These are phyloP conservation scores for Petrocephalus microphthalmus DNA, from an alignment of 2,113 vertebrate species.

Conservation along the genomic window DNA sequence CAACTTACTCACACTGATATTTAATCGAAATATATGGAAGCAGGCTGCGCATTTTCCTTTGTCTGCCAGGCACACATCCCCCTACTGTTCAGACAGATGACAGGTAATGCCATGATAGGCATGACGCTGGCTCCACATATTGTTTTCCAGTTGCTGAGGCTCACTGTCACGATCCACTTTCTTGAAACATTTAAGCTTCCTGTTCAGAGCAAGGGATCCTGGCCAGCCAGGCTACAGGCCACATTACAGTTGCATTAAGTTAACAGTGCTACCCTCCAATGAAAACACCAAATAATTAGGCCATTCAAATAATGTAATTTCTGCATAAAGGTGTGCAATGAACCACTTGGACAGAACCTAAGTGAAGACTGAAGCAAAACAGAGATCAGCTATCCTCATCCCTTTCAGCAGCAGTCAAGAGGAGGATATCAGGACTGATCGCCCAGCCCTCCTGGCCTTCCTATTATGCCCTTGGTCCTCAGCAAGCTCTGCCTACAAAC, in stretches of 20 bases:
- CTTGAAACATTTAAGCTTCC: background rate
- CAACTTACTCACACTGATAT: background rate
- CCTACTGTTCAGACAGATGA: background rate
- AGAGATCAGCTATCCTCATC: background rate
- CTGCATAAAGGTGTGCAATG: slow-evolving; percentile 13
- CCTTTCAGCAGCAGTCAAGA: background rate
- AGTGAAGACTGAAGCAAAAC: background rate
- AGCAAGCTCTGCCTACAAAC: background rate
- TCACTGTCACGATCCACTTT: background rate
- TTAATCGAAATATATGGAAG: background rate
- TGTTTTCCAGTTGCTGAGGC: background rate
- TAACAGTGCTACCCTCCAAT: slow-evolving; percentile 10
- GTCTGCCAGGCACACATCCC: background rate
- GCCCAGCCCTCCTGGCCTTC: background rate
- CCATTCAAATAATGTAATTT: slow-evolving; percentile 6
- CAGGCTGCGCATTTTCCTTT: background rate
- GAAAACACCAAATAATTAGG: background rate
- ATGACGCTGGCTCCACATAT: background rate
- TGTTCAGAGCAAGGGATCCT: background rate
- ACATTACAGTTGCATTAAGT: slow-evolving; percentile 6
- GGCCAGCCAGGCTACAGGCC: slow-evolving; percentile 6
- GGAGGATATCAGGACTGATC: background rate
- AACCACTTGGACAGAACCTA: background rate
- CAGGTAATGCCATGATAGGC: background rate
- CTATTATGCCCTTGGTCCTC: background rate